Evolutionary conservation across 2,113 vertebrate species (phyloP).

Genomic region (Nothocercus julius): DNA sequence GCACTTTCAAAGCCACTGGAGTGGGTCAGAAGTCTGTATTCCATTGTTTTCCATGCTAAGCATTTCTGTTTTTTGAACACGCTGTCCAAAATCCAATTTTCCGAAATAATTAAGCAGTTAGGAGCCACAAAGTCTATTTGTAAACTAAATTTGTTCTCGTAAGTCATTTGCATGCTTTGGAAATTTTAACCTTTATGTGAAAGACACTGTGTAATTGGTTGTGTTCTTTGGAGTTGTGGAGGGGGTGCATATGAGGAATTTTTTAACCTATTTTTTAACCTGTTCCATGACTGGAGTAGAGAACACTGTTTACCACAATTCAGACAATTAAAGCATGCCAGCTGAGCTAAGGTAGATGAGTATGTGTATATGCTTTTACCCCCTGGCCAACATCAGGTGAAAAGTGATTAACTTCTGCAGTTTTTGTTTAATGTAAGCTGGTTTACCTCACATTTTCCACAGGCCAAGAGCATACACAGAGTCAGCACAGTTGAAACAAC

Average conservation of each 20-base stretch:
- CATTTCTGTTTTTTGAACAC: not conserved
- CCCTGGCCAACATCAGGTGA: not conserved
- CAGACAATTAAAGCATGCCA: not conserved
- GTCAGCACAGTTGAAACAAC: not conserved
- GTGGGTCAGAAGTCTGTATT: not conserved
- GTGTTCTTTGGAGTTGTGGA: not conserved
- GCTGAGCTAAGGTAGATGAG: not conserved
- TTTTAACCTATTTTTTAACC: not conserved
- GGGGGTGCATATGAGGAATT: no score
- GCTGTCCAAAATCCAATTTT: conserved; percentile 7
- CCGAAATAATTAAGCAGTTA: not conserved
- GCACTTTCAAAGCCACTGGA: not conserved
- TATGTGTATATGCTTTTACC: not conserved
- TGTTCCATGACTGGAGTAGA: not conserved
- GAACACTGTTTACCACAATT: not conserved
- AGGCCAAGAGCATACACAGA: rapidly evolving
- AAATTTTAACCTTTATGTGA: not conserved
- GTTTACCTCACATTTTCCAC: not conserved
- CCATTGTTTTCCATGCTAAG: not conserved
- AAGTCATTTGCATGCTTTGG: not conserved
- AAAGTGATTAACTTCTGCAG: not conserved
- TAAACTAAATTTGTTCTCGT: conserved; percentile 7
- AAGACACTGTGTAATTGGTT: not conserved
- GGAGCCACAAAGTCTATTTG: conserved; percentile 9
- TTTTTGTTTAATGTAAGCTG: not conserved